Evolutionary conservation across 2,797 vertebrate species (phyloP), one percentile per base, ranked within the genome.

Genomic region (Huso huso): DNA sequence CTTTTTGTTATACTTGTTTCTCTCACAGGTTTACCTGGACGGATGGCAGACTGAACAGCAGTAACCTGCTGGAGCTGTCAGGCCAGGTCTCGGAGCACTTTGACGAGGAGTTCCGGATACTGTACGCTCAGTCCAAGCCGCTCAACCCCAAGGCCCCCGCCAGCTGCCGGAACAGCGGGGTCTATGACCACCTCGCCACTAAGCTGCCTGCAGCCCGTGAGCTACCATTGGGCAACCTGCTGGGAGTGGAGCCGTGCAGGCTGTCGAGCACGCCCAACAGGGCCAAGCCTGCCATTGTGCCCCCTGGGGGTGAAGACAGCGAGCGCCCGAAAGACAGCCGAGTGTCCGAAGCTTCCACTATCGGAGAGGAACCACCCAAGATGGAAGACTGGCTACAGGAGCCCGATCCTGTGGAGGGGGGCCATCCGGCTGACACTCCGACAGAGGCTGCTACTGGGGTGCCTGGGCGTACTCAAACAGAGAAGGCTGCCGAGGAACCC

Each of bases 51-150:
- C 84, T 99, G 61, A 98, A 99, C 81, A 96, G 92, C 87, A 98
- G 95, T 80, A 99, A 96, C 76, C 79, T 99, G 66, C 81, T 98
- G 1, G 86, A 98, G 63, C 84, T 99, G 62, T 95, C 93, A 1
- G 97, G 97, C 58, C 94, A 98, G 82, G 91, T 97, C 69, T 91
- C 94, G 0, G 96, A 98, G 81, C 89, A 90, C 12, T 99, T 96
- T 72, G 97, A 99, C 3, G 87, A 98, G 69, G 92, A 99, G 83
- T 99, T 98, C 77, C 89, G 97, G 61, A 91, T 98, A 74, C 93
- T 99, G 7, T 99, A 97, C 0, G 96, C 95, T 5, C 93, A 94
- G 71, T 99, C 97, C 0, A 82, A 90, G 58, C 94, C 94, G 57
- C 58, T 94, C 58, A 91, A 75, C 71, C 18, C 81, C 0, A 88